Base-by-base conservation (phyloP, 2,888 invertebrate genomes). In the Stenoptilia bipunctidactyla region DNA sequence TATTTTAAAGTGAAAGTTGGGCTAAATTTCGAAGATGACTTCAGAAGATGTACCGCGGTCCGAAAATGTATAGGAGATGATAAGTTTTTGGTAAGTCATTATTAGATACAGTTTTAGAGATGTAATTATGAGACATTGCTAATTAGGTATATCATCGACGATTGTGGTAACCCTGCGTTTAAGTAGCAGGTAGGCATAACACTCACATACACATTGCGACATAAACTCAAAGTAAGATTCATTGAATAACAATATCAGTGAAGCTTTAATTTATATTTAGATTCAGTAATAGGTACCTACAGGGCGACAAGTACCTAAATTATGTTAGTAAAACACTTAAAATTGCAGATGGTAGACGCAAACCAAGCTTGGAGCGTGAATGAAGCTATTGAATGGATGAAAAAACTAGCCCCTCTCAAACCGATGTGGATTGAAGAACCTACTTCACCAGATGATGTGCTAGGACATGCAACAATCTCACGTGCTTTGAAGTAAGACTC, bases 1-100 rank as follows among this genome's bases (percentile, higher is more conserved):
- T 87, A 90, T 38, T 96, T 96, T 66, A 97, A 97, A 79, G 86
- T 93, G 9, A 97, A 97, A 85, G 94, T 97, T n/a, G 97, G 96
- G 0, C 85, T 87, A 45, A 88, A 90, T 66, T 64, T 94, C 13
- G 86, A 91, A 45, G 91, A 92, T 50, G 96, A 96, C 61, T 87
- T 87, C 34, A 85, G 88, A 46, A 76, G 96, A 44, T 90, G 93
- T 54, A 79, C 82, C 49, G 73, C 91, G 6, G 90, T 96, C 2
- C 86, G 96, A 27, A 86, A 90, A 45, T 85, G 85, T 27, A 94
- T 96, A 49, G 96, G 96, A 3, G 76, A 87, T 51, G 87, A 93
- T 14, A 91, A 89, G 40, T 76, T 86, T 48, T 72, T 96, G 85
- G 93, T 93, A 73, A 70, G 61, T 43, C 27, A n/a, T n/a, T n/a